Conservation (phyloP, 2,797 vertebrate genomes). For the Sebastes hubbsi region DNA sequence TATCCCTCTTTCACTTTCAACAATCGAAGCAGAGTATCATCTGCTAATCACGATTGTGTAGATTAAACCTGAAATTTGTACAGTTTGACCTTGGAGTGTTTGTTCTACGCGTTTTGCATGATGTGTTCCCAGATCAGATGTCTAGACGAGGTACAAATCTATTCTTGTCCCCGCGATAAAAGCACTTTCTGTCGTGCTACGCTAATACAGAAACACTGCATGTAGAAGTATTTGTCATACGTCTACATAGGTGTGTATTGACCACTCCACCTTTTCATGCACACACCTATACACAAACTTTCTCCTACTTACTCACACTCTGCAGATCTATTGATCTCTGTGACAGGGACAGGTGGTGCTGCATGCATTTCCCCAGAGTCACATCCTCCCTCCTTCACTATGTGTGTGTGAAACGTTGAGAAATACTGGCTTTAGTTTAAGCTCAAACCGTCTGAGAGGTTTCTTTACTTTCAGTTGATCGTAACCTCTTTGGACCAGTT, state of each 20-base stretch:
- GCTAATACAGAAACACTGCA: background rate
- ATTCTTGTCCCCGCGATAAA: slow-evolving; percentile 10
- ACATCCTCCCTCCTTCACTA: background rate
- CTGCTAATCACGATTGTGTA: background rate
- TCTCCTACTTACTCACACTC: background rate
- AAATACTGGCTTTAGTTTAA: background rate
- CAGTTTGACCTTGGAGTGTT: slow-evolving; percentile 8
- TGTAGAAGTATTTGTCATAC: background rate
- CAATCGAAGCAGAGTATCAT: background rate
- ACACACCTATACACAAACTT: background rate
- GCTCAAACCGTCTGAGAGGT: background rate
- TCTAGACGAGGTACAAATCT: background rate
- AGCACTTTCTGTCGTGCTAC: background rate
- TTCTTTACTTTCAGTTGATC: background rate
- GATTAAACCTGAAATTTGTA: background rate
- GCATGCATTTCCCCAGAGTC: background rate
- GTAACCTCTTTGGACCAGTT: slow-evolving; percentile 1
- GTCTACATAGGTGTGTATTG: background rate
- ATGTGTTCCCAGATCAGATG: slow-evolving; percentile 8
- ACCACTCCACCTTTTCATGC: background rate
- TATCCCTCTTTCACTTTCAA: background rate
- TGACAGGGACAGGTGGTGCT: slow-evolving; percentile 14
- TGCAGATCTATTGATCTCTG: slow-evolving; percentile 15
- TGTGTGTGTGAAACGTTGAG: background rate
- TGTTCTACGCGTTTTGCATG: background rate